Percentiles rank a stretch among this genome's conserved stretches.
These are phyloP conservation scores for Chrysopilus asiliformis DNA, from an alignment of 2,888 invertebrate species.

Conservation along the genomic window DNA sequence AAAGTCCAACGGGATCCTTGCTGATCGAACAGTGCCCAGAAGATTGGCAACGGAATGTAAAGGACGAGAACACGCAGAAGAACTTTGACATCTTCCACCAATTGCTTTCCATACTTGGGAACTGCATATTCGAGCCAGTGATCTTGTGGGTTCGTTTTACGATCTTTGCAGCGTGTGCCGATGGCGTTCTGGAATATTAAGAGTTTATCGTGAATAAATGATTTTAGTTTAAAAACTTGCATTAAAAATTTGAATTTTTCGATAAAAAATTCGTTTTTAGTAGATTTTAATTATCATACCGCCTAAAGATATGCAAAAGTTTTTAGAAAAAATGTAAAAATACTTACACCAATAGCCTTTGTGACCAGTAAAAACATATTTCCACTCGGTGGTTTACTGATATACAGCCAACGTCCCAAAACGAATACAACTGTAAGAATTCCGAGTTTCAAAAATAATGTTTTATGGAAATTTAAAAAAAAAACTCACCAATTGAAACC, in stretches of 20 bases:
- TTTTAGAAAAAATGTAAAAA: neutral
- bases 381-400: conserved; percentile 50
- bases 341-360: conserved; percentile 50
- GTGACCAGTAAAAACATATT: conserved; percentile 53
- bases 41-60: conserved; percentile 77
- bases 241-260: neutral
- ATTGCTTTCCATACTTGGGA: conserved; percentile 49
- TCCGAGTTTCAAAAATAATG: neutral
- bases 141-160: conserved; percentile 39
- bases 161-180: conserved; percentile 30
- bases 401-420: conserved; percentile 48
- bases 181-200: conserved; percentile 38
- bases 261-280: too few relatives aligned
- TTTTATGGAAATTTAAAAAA: conserved; percentile 14
- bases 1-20: conserved; percentile 88
- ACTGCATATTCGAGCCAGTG: conserved; percentile 87
- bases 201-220: too few relatives aligned
- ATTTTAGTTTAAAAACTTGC: neutral
- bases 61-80: conserved; percentile 61
- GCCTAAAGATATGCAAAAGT: neutral
- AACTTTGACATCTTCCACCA: conserved; percentile 68
- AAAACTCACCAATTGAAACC: conserved; percentile 47
- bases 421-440: conserved; percentile 54
- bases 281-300: too few relatives aligned
- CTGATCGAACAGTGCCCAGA: conserved; percentile 92